Evolutionary conservation across 2,113 vertebrate species (phyloP).

Genomic region (Gorsachius goisagi): DNA sequence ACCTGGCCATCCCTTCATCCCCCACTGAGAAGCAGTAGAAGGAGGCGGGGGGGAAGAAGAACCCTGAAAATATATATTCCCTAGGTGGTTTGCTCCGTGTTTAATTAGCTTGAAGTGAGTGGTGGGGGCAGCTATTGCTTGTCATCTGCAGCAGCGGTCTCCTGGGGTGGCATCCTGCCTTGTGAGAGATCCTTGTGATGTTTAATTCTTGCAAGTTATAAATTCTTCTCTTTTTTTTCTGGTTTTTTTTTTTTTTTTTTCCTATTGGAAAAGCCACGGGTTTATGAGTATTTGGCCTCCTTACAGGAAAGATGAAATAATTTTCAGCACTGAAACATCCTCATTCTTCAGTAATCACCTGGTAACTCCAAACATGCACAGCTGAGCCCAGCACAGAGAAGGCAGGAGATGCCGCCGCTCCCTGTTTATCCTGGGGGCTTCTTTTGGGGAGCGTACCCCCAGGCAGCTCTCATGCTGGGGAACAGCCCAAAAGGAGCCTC

Average conservation of each 20-base stretch:
- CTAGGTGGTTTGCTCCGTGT: not conserved
- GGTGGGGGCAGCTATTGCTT: not conserved
- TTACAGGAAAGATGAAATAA: not conserved
- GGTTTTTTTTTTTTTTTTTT: too few species aligned
- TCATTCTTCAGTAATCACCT: not conserved
- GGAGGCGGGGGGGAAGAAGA: rapidly evolving
- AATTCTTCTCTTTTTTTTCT: not conserved
- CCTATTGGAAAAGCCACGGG: rapidly evolving
- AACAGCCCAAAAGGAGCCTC: not conserved
- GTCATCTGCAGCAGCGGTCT: not conserved
- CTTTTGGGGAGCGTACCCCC: not conserved
- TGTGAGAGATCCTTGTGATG: not conserved
- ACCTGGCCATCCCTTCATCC: not conserved
- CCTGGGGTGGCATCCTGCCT: not conserved
- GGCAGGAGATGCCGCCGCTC: not conserved
- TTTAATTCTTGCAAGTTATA: not conserved
- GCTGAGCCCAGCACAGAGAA: not conserved
- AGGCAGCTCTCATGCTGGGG: not conserved
- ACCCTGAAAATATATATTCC: not conserved
- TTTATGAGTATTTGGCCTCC: not conserved
- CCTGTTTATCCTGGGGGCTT: not conserved
- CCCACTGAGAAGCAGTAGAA: not conserved
- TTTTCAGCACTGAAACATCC: not conserved
- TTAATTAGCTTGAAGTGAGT: not conserved
- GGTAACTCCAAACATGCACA: not conserved